phyloP scores from a whole-genome alignment of 2,113 vertebrate species.

The Bucco capensis region DNA sequence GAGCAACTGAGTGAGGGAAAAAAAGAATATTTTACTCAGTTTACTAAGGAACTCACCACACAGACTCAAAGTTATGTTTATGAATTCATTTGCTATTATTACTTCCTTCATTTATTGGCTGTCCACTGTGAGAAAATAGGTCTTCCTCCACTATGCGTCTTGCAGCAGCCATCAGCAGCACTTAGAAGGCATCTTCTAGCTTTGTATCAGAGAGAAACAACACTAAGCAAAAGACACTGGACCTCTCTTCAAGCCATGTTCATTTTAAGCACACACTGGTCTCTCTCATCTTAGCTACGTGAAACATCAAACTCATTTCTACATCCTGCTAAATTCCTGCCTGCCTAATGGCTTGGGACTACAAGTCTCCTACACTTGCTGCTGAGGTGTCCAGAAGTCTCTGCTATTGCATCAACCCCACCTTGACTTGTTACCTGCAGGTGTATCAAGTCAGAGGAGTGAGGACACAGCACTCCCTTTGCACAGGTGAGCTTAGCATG shows the following conservation, averaged over 20 bases:
- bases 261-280: background rate
- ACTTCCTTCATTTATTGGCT: background rate
- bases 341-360: background rate
- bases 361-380: fast-evolving
- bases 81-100: background rate
- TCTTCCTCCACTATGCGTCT: background rate
- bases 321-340: background rate
- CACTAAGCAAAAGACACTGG: background rate
- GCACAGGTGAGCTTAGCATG: background rate
- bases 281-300: background rate
- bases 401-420: background rate
- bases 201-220: background rate
- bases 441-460: background rate
- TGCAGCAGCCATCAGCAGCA: background rate
- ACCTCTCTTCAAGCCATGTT: background rate
- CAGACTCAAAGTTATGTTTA: background rate
- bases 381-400: background rate
- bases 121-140: background rate
- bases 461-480: background rate
- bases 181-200: background rate
- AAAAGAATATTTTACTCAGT: background rate
- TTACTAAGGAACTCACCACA: background rate
- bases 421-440: background rate
- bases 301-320: background rate
- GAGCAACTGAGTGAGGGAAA: background rate